These are phyloP conservation scores for Eudyptes chrysolophus DNA, from an alignment of 2,113 vertebrate species.

Conservation along the genomic window DNA sequence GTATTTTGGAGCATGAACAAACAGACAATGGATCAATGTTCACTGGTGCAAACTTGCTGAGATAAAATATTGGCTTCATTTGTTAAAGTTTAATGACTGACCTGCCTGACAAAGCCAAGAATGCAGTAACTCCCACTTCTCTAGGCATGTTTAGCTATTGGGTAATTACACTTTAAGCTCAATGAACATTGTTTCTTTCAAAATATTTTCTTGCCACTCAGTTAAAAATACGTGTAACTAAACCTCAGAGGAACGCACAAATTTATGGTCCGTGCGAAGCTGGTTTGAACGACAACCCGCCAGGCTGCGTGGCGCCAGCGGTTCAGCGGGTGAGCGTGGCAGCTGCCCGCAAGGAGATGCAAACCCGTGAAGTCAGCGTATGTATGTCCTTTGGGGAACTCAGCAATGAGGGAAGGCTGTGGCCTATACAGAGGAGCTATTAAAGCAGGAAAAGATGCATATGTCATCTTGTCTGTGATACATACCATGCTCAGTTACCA, in stretches of 20 bases:
- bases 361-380: neutral
- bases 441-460: constrained; percentile 29
- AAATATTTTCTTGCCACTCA: neutral
- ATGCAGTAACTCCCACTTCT: neutral
- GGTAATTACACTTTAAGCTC: constrained; percentile 10
- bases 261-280: neutral
- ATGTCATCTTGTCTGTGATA: constrained; percentile 30
- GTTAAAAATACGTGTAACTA: neutral
- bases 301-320: rapidly evolving
- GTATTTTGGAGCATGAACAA: neutral
- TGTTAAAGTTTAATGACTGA: constrained; percentile 55
- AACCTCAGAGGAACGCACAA: neutral
- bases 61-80: constrained; percentile 39
- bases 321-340: neutral
- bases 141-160: neutral
- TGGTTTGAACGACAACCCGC: neutral
- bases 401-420: neutral
- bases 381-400: neutral
- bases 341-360: neutral
- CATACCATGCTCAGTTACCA: constrained; percentile 24
- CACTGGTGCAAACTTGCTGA: constrained; percentile 8
- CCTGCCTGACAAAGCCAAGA: neutral
- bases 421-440: neutral
- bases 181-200: neutral
- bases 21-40: constrained; percentile 19